A percentile compares a stretch with the other conserved stretches of the same genome.
phyloP scores from a whole-genome alignment of 2,888 invertebrate genomes.

The Luperina testacea region DNA sequence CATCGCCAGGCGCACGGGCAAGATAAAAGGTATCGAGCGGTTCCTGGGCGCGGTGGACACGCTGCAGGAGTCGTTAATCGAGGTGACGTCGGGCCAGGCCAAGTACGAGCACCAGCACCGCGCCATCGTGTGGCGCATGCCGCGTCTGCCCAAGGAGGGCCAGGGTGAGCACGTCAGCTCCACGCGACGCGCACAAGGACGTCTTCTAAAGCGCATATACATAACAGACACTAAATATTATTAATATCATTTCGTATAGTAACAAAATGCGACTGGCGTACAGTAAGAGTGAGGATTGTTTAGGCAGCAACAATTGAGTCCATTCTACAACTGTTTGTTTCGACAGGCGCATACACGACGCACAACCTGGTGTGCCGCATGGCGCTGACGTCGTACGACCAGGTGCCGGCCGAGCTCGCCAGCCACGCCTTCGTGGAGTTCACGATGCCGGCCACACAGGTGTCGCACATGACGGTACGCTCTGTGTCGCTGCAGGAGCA shows the following conservation, averaged over 20 bases:
- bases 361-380: constrained; percentile 98
- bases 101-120: constrained; percentile 99
- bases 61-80: constrained; percentile 97
- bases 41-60: constrained; percentile 97
- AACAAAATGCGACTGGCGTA: neutral
- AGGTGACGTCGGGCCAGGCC: constrained; percentile 98
- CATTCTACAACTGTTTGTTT: neutral
- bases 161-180: constrained; percentile 92
- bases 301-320: neutral
- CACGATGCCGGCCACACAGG: constrained; percentile 99
- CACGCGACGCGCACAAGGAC: no score
- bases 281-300: neutral
- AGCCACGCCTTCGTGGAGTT: constrained; percentile 98
- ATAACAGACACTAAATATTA: neutral
- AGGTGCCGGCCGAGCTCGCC: constrained; percentile 97
- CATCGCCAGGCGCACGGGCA: constrained; percentile 92
- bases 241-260: no score
- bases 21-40: constrained; percentile 97
- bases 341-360: constrained; percentile 98
- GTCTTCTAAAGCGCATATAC: neutral
- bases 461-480: constrained; percentile 96
- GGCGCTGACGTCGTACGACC: constrained; percentile 99
- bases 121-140: constrained; percentile 99
- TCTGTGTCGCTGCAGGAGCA: constrained; percentile 97
- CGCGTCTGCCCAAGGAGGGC: constrained; percentile 98